Evolutionary conservation across 2,888 invertebrate genomes (phyloP).

Genomic region (Stenchaetothrips biformis): DNA sequence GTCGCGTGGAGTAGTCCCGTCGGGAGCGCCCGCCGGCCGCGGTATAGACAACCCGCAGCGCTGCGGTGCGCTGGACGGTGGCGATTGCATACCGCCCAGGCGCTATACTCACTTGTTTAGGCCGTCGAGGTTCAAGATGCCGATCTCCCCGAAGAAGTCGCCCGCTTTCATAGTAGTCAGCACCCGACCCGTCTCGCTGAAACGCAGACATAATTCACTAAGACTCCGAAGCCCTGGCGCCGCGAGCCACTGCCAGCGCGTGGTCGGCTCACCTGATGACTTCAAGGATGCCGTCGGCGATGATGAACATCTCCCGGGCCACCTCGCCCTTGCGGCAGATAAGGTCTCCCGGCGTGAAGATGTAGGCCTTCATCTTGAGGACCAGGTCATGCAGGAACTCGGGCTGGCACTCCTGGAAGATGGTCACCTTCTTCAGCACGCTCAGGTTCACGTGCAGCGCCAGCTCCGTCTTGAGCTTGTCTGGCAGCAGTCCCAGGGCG

Average conservation of each 20-base stretch:
- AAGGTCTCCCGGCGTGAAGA: slow-evolving; percentile 95
- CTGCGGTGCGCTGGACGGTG: too few species aligned
- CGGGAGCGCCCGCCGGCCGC: too few species aligned
- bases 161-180: slow-evolving; percentile 95
- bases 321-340: slow-evolving; percentile 94
- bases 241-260: too few species aligned
- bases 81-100: background rate
- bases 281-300: slow-evolving; percentile 93
- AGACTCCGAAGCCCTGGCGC: background rate
- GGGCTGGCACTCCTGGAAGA: slow-evolving; percentile 95
- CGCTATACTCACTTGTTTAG: slow-evolving; percentile 75
- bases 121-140: slow-evolving; percentile 91
- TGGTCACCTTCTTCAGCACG: slow-evolving; percentile 93
- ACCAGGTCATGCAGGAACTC: slow-evolving; percentile 95
- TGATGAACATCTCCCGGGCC: slow-evolving; percentile 96
- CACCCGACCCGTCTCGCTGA: slow-evolving; percentile 85
- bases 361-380: slow-evolving; percentile 96
- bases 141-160: slow-evolving; percentile 97
- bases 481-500: slow-evolving; percentile 84
- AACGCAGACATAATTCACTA: slow-evolving; percentile 29
- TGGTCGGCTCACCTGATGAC: slow-evolving; percentile 59
- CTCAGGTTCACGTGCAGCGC: slow-evolving; percentile 92
- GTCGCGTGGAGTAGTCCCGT: background rate
- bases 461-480: slow-evolving; percentile 93
- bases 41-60: too few species aligned